phyloP scores from a whole-genome alignment of 2,113 vertebrate genomes.

The Ptilorrhoa leucosticta region DNA sequence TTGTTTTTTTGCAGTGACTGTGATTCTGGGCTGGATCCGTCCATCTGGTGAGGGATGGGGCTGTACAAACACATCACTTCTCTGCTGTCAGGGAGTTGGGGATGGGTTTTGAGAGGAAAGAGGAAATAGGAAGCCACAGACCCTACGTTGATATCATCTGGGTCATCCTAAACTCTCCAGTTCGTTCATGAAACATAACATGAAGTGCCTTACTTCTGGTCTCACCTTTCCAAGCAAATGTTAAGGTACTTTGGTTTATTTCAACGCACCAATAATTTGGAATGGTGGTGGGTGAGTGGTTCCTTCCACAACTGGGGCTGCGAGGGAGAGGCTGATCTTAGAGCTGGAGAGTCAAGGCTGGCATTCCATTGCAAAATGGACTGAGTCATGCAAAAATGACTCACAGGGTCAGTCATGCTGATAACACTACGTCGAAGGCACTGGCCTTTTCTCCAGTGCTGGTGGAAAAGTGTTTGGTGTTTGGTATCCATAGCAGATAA shows the following conservation, averaged over 20 bases:
- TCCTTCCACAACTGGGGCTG: not conserved
- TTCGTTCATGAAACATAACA: not conserved
- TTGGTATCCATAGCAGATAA: slow-evolving; percentile 25
- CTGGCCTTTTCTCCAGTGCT: not conserved
- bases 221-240: not conserved
- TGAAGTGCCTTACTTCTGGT: not conserved
- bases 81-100: not conserved
- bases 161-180: not conserved
- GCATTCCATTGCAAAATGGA: not conserved
- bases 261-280: not conserved
- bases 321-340: not conserved
- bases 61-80: not conserved
- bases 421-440: not conserved
- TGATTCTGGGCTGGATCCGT: not conserved
- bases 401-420: not conserved
- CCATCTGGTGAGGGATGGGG: accelerated
- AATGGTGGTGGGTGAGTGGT: not conserved
- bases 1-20: not conserved
- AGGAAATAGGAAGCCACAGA: not conserved
- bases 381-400: not conserved
- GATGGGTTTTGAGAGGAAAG: not conserved
- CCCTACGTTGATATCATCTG: accelerated
- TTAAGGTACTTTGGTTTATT: not conserved
- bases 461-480: not conserved
- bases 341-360: not conserved